These are phyloP conservation scores for Rhinatrema bivittatum DNA, from an alignment of 2,797 vertebrate genomes.

Conservation along the genomic window DNA sequence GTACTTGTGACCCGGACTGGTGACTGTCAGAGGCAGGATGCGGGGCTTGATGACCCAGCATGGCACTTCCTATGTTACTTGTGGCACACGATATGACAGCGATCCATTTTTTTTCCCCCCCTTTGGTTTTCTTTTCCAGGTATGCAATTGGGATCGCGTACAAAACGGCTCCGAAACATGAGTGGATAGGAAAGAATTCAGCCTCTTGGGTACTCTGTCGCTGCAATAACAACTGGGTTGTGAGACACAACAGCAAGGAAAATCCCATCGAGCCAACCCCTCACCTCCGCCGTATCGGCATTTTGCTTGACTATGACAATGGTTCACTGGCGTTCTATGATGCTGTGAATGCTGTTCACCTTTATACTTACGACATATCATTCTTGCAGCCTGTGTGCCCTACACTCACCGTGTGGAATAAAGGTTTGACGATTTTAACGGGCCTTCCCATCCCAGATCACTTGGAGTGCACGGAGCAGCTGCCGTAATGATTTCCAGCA, in stretches of 20 bases:
- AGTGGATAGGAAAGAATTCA: slow-evolving; percentile 95
- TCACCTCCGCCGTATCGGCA: slow-evolving; percentile 83
- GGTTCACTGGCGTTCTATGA: slow-evolving; percentile 94
- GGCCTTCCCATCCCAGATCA: slow-evolving; percentile 96
- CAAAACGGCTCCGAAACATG: slow-evolving; percentile 90
- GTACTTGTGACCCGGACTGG: too few species aligned
- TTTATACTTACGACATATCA: slow-evolving; percentile 86
- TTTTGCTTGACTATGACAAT: slow-evolving; percentile 91
- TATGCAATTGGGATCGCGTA: slow-evolving; percentile 94
- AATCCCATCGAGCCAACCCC: slow-evolving; percentile 83
- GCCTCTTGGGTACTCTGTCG: slow-evolving; percentile 92
- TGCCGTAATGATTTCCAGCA: slow-evolving; percentile 52
- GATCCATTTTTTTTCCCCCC: background rate
- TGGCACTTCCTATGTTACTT: too few species aligned
- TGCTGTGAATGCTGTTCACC: slow-evolving; percentile 87
- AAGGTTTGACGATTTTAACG: slow-evolving; percentile 89
- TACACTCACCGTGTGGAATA: slow-evolving; percentile 96
- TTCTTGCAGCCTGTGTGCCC: slow-evolving; percentile 92
- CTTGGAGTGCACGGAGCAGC: slow-evolving; percentile 80
- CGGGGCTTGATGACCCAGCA: too few species aligned
- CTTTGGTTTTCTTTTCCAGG: slow-evolving; percentile 56
- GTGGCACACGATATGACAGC: too few species aligned
- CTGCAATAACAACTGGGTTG: slow-evolving; percentile 91
- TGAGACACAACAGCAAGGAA: slow-evolving; percentile 91
- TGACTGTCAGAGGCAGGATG: too few species aligned